Evolutionary conservation across 2,113 vertebrate species (phyloP), one percentile per base, ranked within the genome.

Genomic region (Clarias macrocephalus): DNA sequence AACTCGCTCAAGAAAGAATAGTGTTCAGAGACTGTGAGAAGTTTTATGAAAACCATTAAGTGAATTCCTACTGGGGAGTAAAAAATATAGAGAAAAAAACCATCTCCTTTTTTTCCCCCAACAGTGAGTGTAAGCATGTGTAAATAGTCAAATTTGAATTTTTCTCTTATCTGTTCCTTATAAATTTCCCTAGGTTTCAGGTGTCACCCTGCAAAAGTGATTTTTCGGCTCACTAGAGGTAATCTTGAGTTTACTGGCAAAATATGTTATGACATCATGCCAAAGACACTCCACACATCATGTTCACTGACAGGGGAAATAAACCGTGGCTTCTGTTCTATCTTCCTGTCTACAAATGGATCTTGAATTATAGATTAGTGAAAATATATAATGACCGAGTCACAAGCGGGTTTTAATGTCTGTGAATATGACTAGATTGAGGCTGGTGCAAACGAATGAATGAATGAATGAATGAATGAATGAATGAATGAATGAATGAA

Each of bases 191-290:
- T 16, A n/a, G 60, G 80, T 48, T 52, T 48, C 33, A 62, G 33
- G 59, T 82, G 19, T 15, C 28, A 63, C 28, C 42, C 37, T 18
- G 13, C 62, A n/a, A 52, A 82, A 28, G 33, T 82, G 37, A 42
- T 65, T 65, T 52, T 52, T 82, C 60, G 66, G 37, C 80, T 65
- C 80, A 82, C 62, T 82, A 16, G 42, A 82, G 80, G 15, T 52
- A 82, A 28, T 82, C 60, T 82, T 63, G 33, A 25, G 21, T 65
- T 82, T 63, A 63, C 60, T 65, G 25, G 23, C 62, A 12, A 52
- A 82, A 66, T 52, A 52, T 82, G 33, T 63, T 65, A 10, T 82
- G 60, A 65, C 37, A 65, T 52, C 11, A 5, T 77, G 75, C 75
- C 48, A 77, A 66, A 82, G 33, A 63, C 12, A 82, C 25, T 48